phyloP scores from a whole-genome alignment of 2,797 vertebrate genomes.

The Myioborus melanocephalus region DNA sequence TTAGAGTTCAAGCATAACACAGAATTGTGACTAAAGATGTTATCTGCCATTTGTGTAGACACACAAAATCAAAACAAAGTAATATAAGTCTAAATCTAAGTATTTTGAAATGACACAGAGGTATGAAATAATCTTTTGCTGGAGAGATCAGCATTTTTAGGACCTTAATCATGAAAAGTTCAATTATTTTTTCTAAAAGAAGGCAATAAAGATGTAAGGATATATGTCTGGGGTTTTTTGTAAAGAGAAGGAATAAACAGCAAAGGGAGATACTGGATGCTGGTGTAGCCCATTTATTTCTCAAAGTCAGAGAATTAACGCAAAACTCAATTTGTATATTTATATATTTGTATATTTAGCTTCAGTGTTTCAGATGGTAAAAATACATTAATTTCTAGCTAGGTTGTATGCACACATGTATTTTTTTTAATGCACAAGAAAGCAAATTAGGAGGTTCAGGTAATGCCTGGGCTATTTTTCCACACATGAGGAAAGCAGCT shows the following conservation, averaged over 20 bases:
- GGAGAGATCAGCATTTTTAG: neutral
- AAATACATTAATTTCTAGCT: neutral
- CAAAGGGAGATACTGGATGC: neutral
- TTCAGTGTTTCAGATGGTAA: neutral
- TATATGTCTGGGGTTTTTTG: neutral
- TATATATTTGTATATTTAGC: neutral
- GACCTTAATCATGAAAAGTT: neutral
- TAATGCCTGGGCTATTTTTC: neutral
- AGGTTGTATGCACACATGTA: neutral
- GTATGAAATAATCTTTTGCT: slow-evolving; percentile 20
- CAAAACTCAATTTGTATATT: neutral
- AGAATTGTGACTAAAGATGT: slow-evolving; percentile 68
- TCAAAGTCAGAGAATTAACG: neutral
- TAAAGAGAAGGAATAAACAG: neutral
- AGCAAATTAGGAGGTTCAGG: neutral
- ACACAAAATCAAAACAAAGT: slow-evolving; percentile 52
- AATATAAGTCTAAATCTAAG: neutral
- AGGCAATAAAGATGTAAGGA: neutral
- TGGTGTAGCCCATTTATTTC: neutral
- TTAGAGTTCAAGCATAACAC: slow-evolving; percentile 71
- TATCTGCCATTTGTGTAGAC: slow-evolving; percentile 70
- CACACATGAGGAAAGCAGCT: neutral
- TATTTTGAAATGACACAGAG: slow-evolving; percentile 1
- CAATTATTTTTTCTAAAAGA: neutral
- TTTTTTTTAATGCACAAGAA: neutral